Evolutionary conservation across 2,113 vertebrate genomes (phyloP).

Genomic region (Halichoeres trimaculatus): DNA sequence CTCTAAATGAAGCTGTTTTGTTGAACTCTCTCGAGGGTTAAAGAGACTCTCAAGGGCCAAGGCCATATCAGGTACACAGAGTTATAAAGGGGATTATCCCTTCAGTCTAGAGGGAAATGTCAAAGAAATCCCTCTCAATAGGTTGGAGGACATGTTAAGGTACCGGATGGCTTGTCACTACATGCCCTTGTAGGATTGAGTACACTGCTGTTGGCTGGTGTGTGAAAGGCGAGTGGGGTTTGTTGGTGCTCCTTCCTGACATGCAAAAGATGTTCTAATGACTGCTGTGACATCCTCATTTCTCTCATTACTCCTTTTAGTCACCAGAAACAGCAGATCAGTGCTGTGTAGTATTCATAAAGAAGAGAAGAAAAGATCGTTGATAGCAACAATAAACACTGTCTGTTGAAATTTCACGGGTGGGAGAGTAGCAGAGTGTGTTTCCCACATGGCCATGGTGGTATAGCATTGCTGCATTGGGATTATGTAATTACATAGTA

Average conservation of each 20-base stretch:
- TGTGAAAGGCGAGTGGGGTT: slow-evolving; percentile 19
- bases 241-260: slow-evolving; percentile 4
- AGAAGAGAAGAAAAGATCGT: slow-evolving; percentile 7
- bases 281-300: neutral
- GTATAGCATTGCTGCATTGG: slow-evolving; percentile 18
- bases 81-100: slow-evolving; percentile 73
- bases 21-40: slow-evolving; percentile 71
- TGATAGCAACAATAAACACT: slow-evolving; percentile 24
- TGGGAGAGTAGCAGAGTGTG: slow-evolving; percentile 1
- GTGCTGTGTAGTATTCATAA: slow-evolving; percentile 10
- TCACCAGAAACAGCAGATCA: neutral
- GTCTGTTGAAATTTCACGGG: slow-evolving; percentile 7
- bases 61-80: slow-evolving; percentile 70
- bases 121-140: slow-evolving; percentile 60
- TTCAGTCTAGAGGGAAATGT: slow-evolving; percentile 69
- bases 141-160: slow-evolving; percentile 62
- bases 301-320: neutral
- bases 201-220: slow-evolving; percentile 27
- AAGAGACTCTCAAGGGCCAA: slow-evolving; percentile 64
- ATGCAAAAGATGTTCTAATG: neutral
- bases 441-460: slow-evolving; percentile 14
- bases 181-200: slow-evolving; percentile 46
- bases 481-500: slow-evolving; percentile 8
- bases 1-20: slow-evolving; percentile 70
- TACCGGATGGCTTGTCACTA: slow-evolving; percentile 54